phyloP scores from a whole-genome alignment of 2,113 vertebrate species.

The Procavia capensis region DNA sequence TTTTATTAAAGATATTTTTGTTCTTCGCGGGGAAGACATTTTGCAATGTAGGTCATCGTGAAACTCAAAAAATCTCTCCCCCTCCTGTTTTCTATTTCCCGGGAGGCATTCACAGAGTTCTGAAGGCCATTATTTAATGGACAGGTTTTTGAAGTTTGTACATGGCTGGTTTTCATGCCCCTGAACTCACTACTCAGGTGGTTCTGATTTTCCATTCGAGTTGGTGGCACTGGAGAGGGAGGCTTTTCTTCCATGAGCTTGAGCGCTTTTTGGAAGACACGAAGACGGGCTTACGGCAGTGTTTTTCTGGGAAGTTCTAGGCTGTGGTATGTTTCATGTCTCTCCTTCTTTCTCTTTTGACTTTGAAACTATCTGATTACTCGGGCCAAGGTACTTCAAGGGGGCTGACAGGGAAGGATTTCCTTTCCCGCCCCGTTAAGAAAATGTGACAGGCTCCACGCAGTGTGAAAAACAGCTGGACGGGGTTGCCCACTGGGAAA shows the following conservation, averaged over 20 bases:
- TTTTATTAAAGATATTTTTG: constrained; percentile 34
- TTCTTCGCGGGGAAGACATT: constrained; percentile 21
- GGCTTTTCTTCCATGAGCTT: constrained; percentile 33
- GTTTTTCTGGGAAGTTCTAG: constrained; percentile 72
- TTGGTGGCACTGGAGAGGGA: constrained; percentile 43
- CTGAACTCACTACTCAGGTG: background rate
- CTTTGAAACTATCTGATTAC: constrained; percentile 69
- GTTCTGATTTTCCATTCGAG: constrained; percentile 26
- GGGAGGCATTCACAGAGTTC: constrained; percentile 36
- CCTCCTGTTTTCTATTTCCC: background rate
- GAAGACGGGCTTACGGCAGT: background rate
- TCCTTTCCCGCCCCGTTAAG: constrained; percentile 49
- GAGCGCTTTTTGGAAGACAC: constrained; percentile 26
- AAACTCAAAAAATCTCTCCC: constrained; percentile 52
- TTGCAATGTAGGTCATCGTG: constrained; percentile 45
- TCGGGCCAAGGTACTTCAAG: constrained; percentile 49
- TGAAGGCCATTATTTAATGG: constrained; percentile 44
- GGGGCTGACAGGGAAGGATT: constrained; percentile 6
- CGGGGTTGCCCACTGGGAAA: constrained; percentile 22
- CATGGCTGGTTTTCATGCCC: constrained; percentile 28
- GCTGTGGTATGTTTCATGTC: constrained; percentile 45
- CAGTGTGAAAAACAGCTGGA: constrained; percentile 60
- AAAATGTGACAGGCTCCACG: constrained; percentile 63
- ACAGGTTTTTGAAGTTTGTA: constrained; percentile 17
- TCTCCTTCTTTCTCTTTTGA: constrained; percentile 54